These are phyloP conservation scores for Eupelmus urozonus DNA, from an alignment of 2,888 invertebrate genomes.

Conservation along the genomic window DNA sequence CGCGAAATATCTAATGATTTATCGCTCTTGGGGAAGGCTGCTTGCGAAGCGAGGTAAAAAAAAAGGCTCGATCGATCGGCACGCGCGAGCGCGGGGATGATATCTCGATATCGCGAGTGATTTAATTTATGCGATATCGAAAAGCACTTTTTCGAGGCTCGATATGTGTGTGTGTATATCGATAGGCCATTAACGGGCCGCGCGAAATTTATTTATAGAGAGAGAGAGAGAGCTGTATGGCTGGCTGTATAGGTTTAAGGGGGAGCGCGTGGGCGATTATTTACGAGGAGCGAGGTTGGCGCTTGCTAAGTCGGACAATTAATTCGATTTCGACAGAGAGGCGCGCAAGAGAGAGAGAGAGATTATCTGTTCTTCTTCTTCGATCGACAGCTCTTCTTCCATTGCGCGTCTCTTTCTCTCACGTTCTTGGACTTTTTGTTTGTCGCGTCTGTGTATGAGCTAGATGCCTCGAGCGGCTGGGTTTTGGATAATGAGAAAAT, in stretches of 20 bases:
- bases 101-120: not conserved
- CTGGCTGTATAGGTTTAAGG: not conserved
- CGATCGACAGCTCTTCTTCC: slow-evolving; percentile 9
- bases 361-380: too few relatives aligned
- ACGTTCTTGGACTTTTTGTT: too few relatives aligned
- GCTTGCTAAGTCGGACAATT: slow-evolving; percentile 60
- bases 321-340: slow-evolving; percentile 63
- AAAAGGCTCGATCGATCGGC: slow-evolving; percentile 30
- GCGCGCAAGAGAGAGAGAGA: too few relatives aligned
- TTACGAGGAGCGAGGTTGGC: slow-evolving; percentile 63
- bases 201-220: slow-evolving; percentile 34
- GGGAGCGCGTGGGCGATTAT: slow-evolving; percentile 66
- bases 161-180: not conserved
- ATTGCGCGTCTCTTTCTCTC: not conserved
- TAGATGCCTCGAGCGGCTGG: not conserved
- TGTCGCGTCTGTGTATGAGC: too few relatives aligned
- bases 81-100: not conserved
- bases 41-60: not conserved
- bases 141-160: slow-evolving; percentile 5
- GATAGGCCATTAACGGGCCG: slow-evolving; percentile 21
- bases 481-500: not conserved
- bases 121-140: slow-evolving; percentile 47
- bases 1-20: slow-evolving; percentile 58
- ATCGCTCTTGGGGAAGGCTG: slow-evolving; percentile 37
- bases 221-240: not conserved